Conservation (phyloP, 2,888 invertebrate genomes). For the Linnaemya tessellans region DNA sequence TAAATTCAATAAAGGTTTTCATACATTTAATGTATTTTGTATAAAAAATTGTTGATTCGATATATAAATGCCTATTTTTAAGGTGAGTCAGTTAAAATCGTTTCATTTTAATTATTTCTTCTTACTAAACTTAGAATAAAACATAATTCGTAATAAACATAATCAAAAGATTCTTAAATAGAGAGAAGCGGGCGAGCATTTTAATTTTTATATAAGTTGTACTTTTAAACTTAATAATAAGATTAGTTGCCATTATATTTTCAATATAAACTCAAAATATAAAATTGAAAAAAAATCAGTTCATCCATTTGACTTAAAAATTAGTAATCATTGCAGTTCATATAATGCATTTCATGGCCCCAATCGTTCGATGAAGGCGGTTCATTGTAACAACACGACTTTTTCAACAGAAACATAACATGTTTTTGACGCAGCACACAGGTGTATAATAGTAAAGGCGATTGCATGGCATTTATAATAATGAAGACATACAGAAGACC, state of each 20-base stretch:
- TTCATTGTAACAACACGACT: conserved; percentile 91
- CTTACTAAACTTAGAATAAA: neutral
- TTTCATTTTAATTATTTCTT: neutral
- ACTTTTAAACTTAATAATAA: conserved; percentile 58
- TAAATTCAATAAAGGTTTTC: conserved; percentile 38
- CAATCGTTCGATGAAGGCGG: conserved; percentile 90
- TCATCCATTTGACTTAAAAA: conserved; percentile 47
- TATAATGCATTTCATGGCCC: conserved; percentile 95
- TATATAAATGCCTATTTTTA: conserved; percentile 46
- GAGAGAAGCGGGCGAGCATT: conserved; percentile 52
- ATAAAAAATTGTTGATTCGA: conserved; percentile 11
- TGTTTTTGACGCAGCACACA: conserved; percentile 91
- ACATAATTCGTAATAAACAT: neutral
- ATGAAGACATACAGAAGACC: conserved; percentile 90
- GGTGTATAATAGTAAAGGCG: conserved; percentile 89
- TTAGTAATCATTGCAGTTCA: conserved; percentile 86
- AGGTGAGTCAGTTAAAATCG: conserved; percentile 33
- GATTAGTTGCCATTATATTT: conserved; percentile 58
- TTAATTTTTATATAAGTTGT: conserved; percentile 55
- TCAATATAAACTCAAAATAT: conserved; percentile 57
- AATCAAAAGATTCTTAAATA: conserved; percentile 29
- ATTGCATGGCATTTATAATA: conserved; percentile 89
- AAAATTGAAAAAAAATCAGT: conserved; percentile 59
- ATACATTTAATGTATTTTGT: conserved; percentile 60
- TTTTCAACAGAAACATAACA: conserved; percentile 90